A percentile compares a stretch with the other conserved stretches of the same genome.
These are phyloP conservation scores for Pemphredon lugubris DNA, from an alignment of 2,888 invertebrate species.

Conservation along the genomic window DNA sequence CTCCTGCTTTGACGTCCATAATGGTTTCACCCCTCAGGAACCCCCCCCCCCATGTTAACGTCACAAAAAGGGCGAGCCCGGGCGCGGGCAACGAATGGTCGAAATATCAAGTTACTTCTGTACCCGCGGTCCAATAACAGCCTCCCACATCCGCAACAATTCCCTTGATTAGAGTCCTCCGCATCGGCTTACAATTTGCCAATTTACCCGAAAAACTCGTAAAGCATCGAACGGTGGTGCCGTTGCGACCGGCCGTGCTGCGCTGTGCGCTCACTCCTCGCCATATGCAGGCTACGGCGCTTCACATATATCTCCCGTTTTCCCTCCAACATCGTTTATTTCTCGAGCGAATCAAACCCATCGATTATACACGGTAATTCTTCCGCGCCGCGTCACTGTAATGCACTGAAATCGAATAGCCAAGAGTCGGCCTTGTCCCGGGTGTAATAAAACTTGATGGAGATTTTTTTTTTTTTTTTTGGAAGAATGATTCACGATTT, in stretches of 20 bases:
- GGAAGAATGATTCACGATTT: too few relatives aligned
- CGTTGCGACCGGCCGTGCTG: slow-evolving; percentile 23
- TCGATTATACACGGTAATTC: slow-evolving; percentile 45
- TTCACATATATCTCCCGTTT: slow-evolving; percentile 44
- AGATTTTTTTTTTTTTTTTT: too few relatives aligned
- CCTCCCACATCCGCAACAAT: slow-evolving; percentile 77
- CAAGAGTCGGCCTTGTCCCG: too few relatives aligned
- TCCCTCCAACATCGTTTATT: slow-evolving; percentile 40
- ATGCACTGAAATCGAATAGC: too few relatives aligned
- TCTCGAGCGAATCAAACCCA: slow-evolving; percentile 32
- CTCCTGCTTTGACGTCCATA: slow-evolving; percentile 48
- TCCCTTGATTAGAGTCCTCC: slow-evolving; percentile 78
- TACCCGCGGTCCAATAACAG: slow-evolving; percentile 68
- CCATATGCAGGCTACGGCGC: slow-evolving; percentile 66
- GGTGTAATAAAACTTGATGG: too few relatives aligned
- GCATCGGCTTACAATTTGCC: slow-evolving; percentile 76
- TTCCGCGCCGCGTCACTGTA: slow-evolving; percentile 6
- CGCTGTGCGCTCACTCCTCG: slow-evolving; percentile 43
- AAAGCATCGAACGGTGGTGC: slow-evolving; percentile 71
- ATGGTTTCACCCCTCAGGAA: slow-evolving; percentile 63
- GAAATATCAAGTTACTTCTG: slow-evolving; percentile 76
- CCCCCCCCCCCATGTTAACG: slow-evolving; percentile 54
- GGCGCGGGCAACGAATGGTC: slow-evolving; percentile 48
- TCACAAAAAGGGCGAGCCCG: slow-evolving; percentile 54
- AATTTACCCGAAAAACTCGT: slow-evolving; percentile 77